A percentile compares a stretch with the other conserved stretches of the same genome.
phyloP scores from a whole-genome alignment of 2,888 invertebrate genomes.

The Scaptomyza caliginosa region DNA sequence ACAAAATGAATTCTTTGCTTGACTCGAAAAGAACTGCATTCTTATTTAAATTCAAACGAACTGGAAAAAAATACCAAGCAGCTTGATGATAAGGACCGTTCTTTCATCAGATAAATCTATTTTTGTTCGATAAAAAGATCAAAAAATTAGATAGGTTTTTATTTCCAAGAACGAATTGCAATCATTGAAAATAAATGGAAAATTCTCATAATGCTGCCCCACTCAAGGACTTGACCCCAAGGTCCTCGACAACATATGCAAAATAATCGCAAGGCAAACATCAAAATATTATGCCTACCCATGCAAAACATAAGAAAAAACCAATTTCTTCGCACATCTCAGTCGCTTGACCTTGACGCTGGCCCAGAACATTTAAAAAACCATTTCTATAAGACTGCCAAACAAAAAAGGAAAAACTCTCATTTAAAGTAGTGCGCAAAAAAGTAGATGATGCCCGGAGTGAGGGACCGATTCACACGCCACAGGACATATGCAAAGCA shows the following conservation, averaged over 20 bases:
- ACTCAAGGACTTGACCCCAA: conserved; percentile 44
- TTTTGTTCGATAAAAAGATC: background rate
- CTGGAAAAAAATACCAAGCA: too few relatives aligned
- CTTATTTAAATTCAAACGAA: background rate
- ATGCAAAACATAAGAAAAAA: conserved; percentile 23
- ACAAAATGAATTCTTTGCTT: background rate
- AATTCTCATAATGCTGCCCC: conserved; percentile 21
- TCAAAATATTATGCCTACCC: conserved; percentile 50
- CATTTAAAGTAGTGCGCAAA: conserved; percentile 57
- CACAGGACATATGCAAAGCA: conserved; percentile 57
- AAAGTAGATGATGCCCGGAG: conserved; percentile 28
- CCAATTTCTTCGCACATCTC: conserved; percentile 39
- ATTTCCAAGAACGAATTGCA: conserved; percentile 16
- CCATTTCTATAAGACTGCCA: conserved; percentile 19
- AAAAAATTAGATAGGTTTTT: conserved; percentile 1
- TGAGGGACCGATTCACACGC: conserved; percentile 53
- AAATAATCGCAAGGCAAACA: conserved; percentile 41
- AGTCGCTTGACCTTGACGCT: conserved; percentile 51
- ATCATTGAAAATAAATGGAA: conserved; percentile 23
- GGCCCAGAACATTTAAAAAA: conserved; percentile 44
- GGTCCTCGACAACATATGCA: conserved; percentile 28
- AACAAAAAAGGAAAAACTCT: conserved; percentile 32
- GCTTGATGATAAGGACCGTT: background rate
- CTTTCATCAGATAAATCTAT: background rate
- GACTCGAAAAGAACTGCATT: background rate